Evolutionary conservation across 2,888 invertebrate genomes (phyloP).

Genomic region (Metellina segmentata): DNA sequence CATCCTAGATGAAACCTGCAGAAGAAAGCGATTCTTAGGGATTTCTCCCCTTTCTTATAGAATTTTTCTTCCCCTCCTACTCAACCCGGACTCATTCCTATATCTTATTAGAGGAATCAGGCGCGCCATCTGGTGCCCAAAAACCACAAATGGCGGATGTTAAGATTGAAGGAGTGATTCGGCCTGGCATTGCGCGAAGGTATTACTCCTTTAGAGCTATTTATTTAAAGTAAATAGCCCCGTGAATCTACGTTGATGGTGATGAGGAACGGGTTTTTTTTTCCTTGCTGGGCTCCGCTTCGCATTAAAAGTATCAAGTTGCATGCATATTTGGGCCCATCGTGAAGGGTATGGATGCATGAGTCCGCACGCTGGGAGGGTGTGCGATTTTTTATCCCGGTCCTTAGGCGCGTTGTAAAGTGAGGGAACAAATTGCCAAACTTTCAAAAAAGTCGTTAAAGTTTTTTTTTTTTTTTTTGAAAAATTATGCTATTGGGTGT

Average conservation of each 20-base stretch:
- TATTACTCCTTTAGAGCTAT: constrained; percentile 63
- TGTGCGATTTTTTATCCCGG: constrained; percentile 18
- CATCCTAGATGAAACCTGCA: constrained; percentile 57
- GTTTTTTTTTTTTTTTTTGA: constrained; percentile 26
- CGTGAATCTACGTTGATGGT: constrained; percentile 57
- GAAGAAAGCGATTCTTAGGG: constrained; percentile 63
- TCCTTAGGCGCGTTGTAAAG: background rate
- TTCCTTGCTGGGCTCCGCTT: background rate
- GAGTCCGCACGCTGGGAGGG: background rate
- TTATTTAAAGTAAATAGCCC: constrained; percentile 74
- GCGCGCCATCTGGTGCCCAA: constrained; percentile 56
- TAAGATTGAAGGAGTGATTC: constrained; percentile 65
- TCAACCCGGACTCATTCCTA: constrained; percentile 29
- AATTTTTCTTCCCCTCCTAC: background rate
- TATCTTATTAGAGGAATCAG: constrained; percentile 70
- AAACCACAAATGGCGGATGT: constrained; percentile 67
- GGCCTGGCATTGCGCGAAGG: constrained; percentile 3
- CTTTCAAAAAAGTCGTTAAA: constrained; percentile 53
- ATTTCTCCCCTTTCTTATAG: constrained; percentile 3
- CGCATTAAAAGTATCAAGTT: constrained; percentile 45
- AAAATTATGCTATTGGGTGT: constrained; percentile 1
- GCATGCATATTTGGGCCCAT: constrained; percentile 11
- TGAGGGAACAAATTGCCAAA: constrained; percentile 32
- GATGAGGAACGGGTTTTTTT: constrained; percentile 35
- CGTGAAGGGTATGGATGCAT: background rate